These are phyloP conservation scores for Chaenogobius annularis DNA, from an alignment of 2,113 vertebrate genomes.

Conservation along the genomic window DNA sequence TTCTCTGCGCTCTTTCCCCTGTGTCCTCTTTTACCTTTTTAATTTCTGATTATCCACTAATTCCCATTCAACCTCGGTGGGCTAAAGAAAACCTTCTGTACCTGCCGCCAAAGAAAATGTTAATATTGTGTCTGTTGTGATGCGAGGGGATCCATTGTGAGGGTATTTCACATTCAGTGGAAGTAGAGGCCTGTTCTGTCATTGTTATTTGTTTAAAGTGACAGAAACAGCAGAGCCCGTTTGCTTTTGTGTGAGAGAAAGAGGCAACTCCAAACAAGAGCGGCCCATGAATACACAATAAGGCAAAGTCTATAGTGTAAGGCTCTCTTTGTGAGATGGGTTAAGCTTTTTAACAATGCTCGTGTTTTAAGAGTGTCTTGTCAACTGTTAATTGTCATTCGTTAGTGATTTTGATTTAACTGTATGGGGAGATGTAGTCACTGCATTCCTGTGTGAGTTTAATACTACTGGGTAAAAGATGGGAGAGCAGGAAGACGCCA, in stretches of 20 bases:
- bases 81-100: constrained; percentile 76
- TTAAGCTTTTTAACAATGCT: constrained; percentile 9
- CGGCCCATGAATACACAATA: constrained; percentile 64
- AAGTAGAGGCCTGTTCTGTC: constrained; percentile 65
- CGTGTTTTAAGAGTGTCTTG: not conserved
- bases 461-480: not conserved
- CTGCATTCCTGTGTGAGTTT: not conserved
- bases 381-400: not conserved
- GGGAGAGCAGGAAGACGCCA: not conserved
- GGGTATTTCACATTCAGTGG: constrained; percentile 68
- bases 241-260: constrained; percentile 71
- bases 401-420: not conserved
- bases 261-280: constrained; percentile 68
- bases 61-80: constrained; percentile 73
- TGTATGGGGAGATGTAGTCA: not conserved
- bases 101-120: constrained; percentile 78
- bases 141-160: constrained; percentile 67
- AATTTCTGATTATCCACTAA: constrained; percentile 80
- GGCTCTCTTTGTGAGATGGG: constrained; percentile 39
- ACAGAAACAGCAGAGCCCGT: constrained; percentile 61
- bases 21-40: constrained; percentile 83
- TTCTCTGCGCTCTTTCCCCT: constrained; percentile 67
- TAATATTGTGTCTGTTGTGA: constrained; percentile 81
- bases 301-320: constrained; percentile 42
- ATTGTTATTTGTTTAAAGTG: constrained; percentile 76